phyloP scores from a whole-genome alignment of 2,113 vertebrate species.

The Syrrhaptes paradoxus region DNA sequence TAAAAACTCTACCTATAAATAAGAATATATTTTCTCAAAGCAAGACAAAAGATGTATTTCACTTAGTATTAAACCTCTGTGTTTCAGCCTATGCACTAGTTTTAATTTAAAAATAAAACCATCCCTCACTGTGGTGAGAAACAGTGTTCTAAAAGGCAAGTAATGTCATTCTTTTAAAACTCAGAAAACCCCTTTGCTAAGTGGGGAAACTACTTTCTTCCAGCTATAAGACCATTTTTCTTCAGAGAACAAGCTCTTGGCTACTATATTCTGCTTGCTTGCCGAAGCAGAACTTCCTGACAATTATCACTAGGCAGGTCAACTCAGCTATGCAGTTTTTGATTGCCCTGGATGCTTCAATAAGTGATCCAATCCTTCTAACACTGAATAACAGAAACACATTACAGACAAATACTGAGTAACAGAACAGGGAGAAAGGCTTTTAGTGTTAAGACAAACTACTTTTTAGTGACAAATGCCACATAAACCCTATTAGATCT shows the following conservation, averaged over 20 bases:
- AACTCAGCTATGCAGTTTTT: conserved; percentile 12
- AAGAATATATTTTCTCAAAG: neutral
- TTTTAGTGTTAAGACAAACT: neutral
- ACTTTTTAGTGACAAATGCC: conserved; percentile 4
- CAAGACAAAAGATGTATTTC: neutral
- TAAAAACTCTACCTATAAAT: neutral
- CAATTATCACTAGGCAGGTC: conserved; percentile 49
- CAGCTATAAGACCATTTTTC: neutral
- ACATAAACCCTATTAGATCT: neutral
- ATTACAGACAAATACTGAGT: neutral
- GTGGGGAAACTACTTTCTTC: neutral
- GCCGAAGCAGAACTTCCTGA: conserved; percentile 46
- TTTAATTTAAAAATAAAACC: neutral
- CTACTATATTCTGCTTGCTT: conserved; percentile 45
- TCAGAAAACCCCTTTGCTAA: neutral
- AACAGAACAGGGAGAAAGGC: neutral
- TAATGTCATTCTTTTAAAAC: neutral
- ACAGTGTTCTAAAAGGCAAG: neutral
- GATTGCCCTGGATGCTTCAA: conserved; percentile 25
- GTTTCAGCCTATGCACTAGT: neutral
- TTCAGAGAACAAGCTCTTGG: neutral
- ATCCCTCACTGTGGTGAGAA: neutral
- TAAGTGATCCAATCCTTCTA: conserved; percentile 7
- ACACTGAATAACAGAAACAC: conserved; percentile 9
- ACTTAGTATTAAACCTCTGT: too few species aligned